Base-by-base conservation (phyloP, 2,113 vertebrate species). In the Casuarius casuarius region DNA sequence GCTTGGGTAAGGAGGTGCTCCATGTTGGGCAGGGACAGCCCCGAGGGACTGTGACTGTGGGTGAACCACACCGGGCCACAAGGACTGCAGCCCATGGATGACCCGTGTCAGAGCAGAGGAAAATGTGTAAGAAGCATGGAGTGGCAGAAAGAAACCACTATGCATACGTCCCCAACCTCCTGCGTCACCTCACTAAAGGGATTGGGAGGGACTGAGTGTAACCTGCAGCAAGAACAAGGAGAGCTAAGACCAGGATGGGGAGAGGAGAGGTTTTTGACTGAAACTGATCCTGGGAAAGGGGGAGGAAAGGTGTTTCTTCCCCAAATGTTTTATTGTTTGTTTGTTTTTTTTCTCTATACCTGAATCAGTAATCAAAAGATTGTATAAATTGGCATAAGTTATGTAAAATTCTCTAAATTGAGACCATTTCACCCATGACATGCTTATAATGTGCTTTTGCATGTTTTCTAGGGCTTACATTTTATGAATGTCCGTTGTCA, bases 131-230 rank as follows among this genome's bases (percentile, higher is more conserved):
- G 28, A 88, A 75, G 42, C 16, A 89, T 6, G 51, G 9, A 25
- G 23, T 25, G 22, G 18, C 33, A 49, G 58, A 35, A 62, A 18
- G 48, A 51, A 63, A 89, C 26, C 5, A 65, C 25, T 7, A 67
- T 4, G 44, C 4, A 25, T 4, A 26, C 8, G 38, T 51, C 3
- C 6, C 5, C 0, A 1, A 5, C 21, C 12, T 88, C 46, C 71
- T 83, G 35, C 51, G 12, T 63, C 19, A 20, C 10, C 25, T 92
- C 44, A 44, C 9, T 1, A 4, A 67, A 78, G 44, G 6, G 21
- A 65, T 75, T 18, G 72, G 48, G n/a, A 63, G 8, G 19, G 54
- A 19, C 13, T 62, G 23, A 61, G 56, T 23, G 16, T 29, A 82
- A 66, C 1, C 4, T 4, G 5, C 20, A 75, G 26, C 18, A 92